These are phyloP conservation scores for Heliconius charithonia DNA, from an alignment of 2,888 invertebrate species.

Conservation along the genomic window DNA sequence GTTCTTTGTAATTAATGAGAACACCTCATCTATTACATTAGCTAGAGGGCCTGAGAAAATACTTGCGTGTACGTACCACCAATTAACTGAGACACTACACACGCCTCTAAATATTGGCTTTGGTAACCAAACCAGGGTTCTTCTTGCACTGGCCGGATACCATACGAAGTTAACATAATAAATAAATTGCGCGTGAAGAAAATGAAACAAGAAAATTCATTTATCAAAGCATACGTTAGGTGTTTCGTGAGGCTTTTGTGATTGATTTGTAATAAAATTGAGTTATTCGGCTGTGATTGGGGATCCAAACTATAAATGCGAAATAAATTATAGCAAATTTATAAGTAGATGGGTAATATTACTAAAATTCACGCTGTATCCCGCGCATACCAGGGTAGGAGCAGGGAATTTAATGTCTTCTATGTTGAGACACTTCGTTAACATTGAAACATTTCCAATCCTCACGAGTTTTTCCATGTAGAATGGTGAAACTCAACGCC, in stretches of 20 bases:
- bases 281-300: conserved; percentile 43
- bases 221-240: conserved; percentile 65
- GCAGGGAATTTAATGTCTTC: no score
- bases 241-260: conserved; percentile 54
- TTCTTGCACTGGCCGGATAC: conserved; percentile 56
- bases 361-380: neutral
- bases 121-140: conserved; percentile 51
- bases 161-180: conserved; percentile 73
- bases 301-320: neutral
- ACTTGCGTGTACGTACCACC: conserved; percentile 68
- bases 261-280: conserved; percentile 56
- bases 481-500: no score
- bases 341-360: neutral
- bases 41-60: conserved; percentile 74
- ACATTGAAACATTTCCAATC: no score
- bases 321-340: neutral
- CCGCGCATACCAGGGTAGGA: no score
- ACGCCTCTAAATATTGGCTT: conserved; percentile 40
- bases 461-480: no score
- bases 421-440: no score
- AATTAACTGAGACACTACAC: conserved; percentile 58
- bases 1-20: conserved; percentile 83
- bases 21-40: conserved; percentile 84
- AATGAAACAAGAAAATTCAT: conserved; percentile 79
- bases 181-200: conserved; percentile 81